phyloP scores from a whole-genome alignment of 2,113 vertebrate genomes.

The Noctilio leporinus region DNA sequence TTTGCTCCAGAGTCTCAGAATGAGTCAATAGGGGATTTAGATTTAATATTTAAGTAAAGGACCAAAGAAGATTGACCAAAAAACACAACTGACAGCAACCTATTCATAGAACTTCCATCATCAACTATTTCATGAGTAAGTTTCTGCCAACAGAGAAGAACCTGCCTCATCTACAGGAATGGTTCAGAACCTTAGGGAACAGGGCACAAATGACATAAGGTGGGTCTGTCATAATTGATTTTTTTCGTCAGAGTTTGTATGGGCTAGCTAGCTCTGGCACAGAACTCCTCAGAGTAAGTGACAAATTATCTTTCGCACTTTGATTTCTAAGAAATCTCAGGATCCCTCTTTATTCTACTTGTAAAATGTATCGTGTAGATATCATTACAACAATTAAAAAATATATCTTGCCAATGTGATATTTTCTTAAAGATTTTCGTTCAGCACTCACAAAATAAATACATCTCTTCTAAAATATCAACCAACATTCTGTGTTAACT shows the following conservation, averaged over 20 bases:
- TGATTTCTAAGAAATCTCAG: not conserved
- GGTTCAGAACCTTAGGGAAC: not conserved
- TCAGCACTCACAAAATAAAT: not conserved
- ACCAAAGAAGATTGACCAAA: not conserved
- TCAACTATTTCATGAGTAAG: not conserved
- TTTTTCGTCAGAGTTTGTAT: not conserved
- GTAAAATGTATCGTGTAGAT: not conserved
- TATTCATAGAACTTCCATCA: not conserved
- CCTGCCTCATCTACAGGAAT: not conserved
- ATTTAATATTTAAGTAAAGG: not conserved
- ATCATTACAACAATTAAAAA: not conserved
- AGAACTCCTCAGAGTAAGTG: not conserved
- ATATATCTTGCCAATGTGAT: not conserved
- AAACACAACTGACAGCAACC: not conserved
- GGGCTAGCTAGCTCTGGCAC: not conserved
- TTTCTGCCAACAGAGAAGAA: not conserved
- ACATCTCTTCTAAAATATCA: not conserved
- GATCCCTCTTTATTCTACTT: not conserved
- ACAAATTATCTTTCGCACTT: not conserved
- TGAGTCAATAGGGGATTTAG: not conserved
- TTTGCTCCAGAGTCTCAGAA: not conserved
- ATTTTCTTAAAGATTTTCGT: constrained; percentile 1
- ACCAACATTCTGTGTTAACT: not conserved
- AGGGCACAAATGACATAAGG: no score
- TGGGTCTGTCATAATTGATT: not conserved